Conservation (phyloP, 2,888 invertebrate species). For the Monoplex corrugatus region DNA sequence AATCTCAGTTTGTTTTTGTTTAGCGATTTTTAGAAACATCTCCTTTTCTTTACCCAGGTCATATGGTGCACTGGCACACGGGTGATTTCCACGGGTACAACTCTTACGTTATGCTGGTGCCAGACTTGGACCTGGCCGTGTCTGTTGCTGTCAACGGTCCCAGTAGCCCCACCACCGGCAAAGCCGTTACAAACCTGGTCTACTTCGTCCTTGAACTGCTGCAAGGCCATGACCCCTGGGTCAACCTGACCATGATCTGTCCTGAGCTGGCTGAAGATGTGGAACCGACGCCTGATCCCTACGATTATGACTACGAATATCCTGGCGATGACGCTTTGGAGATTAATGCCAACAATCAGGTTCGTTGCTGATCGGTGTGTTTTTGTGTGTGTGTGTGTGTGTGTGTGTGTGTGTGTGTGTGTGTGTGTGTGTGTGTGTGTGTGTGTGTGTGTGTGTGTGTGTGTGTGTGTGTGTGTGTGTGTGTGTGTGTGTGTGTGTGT, state of each 20-base stretch:
- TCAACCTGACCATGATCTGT: conserved; percentile 40
- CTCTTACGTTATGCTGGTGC: conserved; percentile 51
- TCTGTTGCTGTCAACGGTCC: conserved; percentile 54
- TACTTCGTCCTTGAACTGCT: conserved; percentile 49
- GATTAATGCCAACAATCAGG: not conserved
- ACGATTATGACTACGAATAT: conserved; percentile 45
- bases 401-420: not conserved
- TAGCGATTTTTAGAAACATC: too few species aligned
- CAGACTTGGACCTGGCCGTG: conserved; percentile 46
- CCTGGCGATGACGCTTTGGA: conserved; percentile 32
- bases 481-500: conserved; percentile 4
- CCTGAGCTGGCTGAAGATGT: not conserved
- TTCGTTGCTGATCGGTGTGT: not conserved
- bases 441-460: not conserved
- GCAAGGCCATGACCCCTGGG: conserved; percentile 47
- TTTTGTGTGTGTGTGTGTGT: not conserved
- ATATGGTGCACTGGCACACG: conserved; percentile 44
- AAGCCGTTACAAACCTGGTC: conserved; percentile 40
- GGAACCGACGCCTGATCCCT: not conserved
- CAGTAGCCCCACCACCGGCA: not conserved
- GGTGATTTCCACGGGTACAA: conserved; percentile 51
- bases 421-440: not conserved
- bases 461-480: not conserved
- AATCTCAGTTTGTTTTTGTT: too few species aligned
- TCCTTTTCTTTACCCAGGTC: conserved; percentile 29